Conservation (phyloP, 1,140 invertebrate genomes). For the Hylaeus volcanicus region DNA sequence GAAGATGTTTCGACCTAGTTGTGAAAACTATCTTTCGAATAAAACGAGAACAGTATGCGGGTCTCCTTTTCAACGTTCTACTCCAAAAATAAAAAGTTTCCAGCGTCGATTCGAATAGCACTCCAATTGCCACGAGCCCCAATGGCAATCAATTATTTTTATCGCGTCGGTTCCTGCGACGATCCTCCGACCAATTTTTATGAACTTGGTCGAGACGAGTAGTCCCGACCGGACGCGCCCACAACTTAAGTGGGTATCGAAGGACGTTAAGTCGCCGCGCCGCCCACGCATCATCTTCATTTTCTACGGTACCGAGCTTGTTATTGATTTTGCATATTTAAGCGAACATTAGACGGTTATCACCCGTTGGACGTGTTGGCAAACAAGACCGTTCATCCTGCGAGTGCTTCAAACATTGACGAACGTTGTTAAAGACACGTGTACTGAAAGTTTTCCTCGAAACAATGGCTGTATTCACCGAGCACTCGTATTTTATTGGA, state of each 20-base stretch:
- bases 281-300: constrained; percentile 17
- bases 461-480: too few species aligned
- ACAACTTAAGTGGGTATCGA: neutral
- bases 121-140: too few species aligned
- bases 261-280: constrained; percentile 4
- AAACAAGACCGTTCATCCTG: neutral
- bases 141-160: neutral
- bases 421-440: neutral
- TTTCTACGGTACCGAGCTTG: constrained; percentile 9
- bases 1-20: too few species aligned
- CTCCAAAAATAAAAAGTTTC: too few species aligned
- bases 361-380: neutral
- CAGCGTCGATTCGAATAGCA: too few species aligned
- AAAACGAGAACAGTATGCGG: too few species aligned
- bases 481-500: too few species aligned
- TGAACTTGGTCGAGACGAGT: neutral
- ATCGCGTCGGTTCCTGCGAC: neutral
- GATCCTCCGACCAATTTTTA: neutral
- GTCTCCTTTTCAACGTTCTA: too few species aligned
- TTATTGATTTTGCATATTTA: constrained; percentile 20
- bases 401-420: neutral
- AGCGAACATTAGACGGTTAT: neutral
- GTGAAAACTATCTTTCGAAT: too few species aligned
- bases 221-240: too few species aligned
- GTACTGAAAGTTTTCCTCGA: neutral